A percentile compares a stretch with the other conserved stretches of the same genome.
These are phyloP conservation scores for Apis laboriosa DNA, from an alignment of 1,140 invertebrate species.

Conservation along the genomic window DNA sequence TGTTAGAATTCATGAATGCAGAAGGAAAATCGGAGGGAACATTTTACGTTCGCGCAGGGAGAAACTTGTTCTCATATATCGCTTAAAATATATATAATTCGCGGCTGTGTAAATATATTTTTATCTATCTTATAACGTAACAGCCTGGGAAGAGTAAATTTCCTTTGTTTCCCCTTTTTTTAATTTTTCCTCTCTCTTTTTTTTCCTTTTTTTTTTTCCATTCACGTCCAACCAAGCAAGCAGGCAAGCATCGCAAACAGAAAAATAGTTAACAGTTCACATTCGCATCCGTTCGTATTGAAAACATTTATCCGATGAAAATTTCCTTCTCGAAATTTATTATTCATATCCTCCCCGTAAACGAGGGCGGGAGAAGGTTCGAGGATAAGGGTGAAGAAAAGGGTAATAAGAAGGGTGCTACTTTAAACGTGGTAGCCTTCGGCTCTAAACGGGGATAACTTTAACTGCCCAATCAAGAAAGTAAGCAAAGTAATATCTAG, in stretches of 20 bases:
- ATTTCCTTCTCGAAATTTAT: slow-evolving; percentile 13
- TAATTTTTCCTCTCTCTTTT: fast-evolving
- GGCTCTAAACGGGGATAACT: neutral
- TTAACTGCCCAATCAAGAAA: slow-evolving; percentile 34
- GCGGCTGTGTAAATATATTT: slow-evolving; percentile 24
- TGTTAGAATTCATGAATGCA: slow-evolving; percentile 27
- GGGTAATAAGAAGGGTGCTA: neutral
- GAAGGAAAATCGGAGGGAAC: slow-evolving; percentile 6
- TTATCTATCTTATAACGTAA: slow-evolving; percentile 5
- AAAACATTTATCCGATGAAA: neutral
- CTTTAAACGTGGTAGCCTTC: neutral
- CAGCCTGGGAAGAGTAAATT: neutral
- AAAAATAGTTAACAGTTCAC: neutral
- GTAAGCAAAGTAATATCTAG: slow-evolving; percentile 17
- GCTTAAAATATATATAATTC: slow-evolving; percentile 14
- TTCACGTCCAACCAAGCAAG: neutral
- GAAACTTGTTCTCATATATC: slow-evolving; percentile 9
- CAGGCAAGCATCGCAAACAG: no score
- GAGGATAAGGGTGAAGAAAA: neutral
- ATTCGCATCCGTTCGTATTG: neutral
- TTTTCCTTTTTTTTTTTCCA: neutral
- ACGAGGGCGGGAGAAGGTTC: neutral
- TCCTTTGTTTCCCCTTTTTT: no score
- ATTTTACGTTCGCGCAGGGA: slow-evolving; percentile 25
- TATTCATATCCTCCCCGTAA: slow-evolving; percentile 25